Percentiles rank a stretch among this genome's conserved stretches.
phyloP scores from a whole-genome alignment of 37 sponge, comb jelly and placozoan genomes.

The Crambe crambe region DNA sequence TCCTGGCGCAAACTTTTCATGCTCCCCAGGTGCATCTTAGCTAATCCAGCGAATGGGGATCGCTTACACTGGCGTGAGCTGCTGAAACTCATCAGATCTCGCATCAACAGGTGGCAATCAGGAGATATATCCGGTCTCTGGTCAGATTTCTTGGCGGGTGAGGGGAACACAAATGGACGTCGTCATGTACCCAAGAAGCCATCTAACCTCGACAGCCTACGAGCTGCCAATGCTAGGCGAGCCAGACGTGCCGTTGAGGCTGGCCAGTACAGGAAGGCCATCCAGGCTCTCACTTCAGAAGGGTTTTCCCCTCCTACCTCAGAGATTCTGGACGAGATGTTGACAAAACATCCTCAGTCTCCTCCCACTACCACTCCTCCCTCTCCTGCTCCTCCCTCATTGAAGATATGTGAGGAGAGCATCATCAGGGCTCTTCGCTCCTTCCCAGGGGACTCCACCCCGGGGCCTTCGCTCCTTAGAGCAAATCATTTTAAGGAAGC shows the following conservation, averaged over 20 bases:
- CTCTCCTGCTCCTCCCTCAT: not conserved
- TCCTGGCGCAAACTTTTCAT: too few species aligned
- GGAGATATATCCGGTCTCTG: not conserved
- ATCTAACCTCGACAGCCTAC: too few species aligned
- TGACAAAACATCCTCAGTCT: not conserved
- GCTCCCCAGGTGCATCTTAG: too few species aligned
- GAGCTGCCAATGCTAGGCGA: not conserved
- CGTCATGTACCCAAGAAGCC: too few species aligned
- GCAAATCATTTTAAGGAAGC: conserved; percentile 24
- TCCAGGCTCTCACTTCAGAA: conserved; percentile 5
- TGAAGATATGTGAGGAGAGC: not conserved
- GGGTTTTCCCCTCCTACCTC: not conserved
- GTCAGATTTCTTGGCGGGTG: too few species aligned
- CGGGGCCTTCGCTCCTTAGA: conserved; percentile 1
- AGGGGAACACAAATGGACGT: too few species aligned
- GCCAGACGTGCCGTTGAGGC: conserved; percentile 15
- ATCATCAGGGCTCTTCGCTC: not conserved
- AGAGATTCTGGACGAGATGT: not conserved
- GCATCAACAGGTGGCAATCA: not conserved
- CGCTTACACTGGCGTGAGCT: not conserved
- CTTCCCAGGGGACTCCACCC: conserved; percentile 28
- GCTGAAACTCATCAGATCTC: not conserved
- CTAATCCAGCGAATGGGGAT: too few species aligned
- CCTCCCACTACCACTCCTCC: not conserved
- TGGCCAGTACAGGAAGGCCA: too few species aligned